phyloP scores from a whole-genome alignment of 1,140 invertebrate genomes.

The Pectinophora gossypiella region DNA sequence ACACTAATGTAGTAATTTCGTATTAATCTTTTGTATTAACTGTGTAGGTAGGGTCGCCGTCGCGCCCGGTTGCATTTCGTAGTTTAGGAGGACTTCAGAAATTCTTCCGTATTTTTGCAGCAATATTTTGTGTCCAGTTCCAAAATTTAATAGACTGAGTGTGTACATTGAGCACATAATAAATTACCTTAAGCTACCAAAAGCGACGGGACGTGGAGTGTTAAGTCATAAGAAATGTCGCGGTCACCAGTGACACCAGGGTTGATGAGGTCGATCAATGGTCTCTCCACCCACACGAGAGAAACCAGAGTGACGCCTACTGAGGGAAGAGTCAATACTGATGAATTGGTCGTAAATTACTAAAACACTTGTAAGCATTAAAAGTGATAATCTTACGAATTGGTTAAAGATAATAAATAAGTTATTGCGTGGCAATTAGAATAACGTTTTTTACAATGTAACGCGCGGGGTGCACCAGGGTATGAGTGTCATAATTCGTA shows the following conservation, averaged over 20 bases:
- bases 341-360: neutral
- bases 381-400: slow-evolving; percentile 71
- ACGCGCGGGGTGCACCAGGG: slow-evolving; percentile 75
- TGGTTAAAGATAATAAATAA: slow-evolving; percentile 73
- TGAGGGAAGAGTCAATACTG: neutral
- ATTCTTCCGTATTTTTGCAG: neutral
- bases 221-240: slow-evolving; percentile 22
- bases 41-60: slow-evolving; percentile 52
- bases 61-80: slow-evolving; percentile 55
- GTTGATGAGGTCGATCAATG: too few species aligned
- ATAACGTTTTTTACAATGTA: slow-evolving; percentile 53
- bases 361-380: slow-evolving; percentile 28
- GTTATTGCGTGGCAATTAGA: slow-evolving; percentile 71
- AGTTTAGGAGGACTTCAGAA: slow-evolving; percentile 24
- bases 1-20: slow-evolving; percentile 62
- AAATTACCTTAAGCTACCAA: slow-evolving; percentile 30
- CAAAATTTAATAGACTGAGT: slow-evolving; percentile 16
- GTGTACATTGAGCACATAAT: neutral
- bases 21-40: slow-evolving; percentile 64
- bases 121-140: slow-evolving; percentile 7
- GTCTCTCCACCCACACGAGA: neutral
- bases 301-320: neutral
- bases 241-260: neutral
- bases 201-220: slow-evolving; percentile 41
- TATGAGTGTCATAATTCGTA: slow-evolving; percentile 75